phyloP scores from a whole-genome alignment of 2,113 vertebrate species.

The Lycaon pictus region DNA sequence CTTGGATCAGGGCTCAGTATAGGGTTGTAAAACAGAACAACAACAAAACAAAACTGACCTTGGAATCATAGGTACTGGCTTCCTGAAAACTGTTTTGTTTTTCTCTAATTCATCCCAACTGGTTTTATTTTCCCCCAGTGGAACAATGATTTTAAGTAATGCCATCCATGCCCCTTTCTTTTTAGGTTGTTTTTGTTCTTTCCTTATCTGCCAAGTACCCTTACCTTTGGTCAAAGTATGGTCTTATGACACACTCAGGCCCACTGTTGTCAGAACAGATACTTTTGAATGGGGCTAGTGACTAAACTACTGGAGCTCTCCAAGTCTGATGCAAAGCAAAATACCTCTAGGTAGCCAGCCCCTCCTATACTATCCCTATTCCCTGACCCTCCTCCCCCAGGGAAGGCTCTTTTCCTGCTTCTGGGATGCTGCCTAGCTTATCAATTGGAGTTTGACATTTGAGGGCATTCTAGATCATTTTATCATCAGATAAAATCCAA shows the following conservation, averaged over 20 bases:
- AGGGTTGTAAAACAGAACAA: not conserved
- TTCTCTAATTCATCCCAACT: slow-evolving; percentile 37
- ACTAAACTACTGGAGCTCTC: not conserved
- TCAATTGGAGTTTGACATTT: not conserved
- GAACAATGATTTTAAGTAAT: slow-evolving; percentile 21
- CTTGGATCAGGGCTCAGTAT: not conserved
- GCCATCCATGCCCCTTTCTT: not conserved
- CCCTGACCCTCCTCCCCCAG: not conserved
- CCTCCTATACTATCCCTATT: not conserved
- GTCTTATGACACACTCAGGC: not conserved
- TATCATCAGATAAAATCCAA: slow-evolving; percentile 26
- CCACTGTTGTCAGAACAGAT: not conserved
- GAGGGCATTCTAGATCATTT: not conserved
- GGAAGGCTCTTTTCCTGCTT: not conserved
- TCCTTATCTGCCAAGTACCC: not conserved
- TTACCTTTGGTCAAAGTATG: not conserved
- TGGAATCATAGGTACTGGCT: not conserved
- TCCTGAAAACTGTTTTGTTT: slow-evolving; percentile 42
- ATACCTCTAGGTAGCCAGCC: not conserved
- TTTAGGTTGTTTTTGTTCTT: not conserved
- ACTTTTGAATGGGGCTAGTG: not conserved
- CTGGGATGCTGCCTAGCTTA: not conserved
- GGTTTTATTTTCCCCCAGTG: not conserved
- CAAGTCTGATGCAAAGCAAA: not conserved
- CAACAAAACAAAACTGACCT: not conserved